A percentile compares a stretch with the other conserved stretches of the same genome.
phyloP scores from a whole-genome alignment of 2,888 invertebrate species.

The Liopterus haemorrhoidalis region DNA sequence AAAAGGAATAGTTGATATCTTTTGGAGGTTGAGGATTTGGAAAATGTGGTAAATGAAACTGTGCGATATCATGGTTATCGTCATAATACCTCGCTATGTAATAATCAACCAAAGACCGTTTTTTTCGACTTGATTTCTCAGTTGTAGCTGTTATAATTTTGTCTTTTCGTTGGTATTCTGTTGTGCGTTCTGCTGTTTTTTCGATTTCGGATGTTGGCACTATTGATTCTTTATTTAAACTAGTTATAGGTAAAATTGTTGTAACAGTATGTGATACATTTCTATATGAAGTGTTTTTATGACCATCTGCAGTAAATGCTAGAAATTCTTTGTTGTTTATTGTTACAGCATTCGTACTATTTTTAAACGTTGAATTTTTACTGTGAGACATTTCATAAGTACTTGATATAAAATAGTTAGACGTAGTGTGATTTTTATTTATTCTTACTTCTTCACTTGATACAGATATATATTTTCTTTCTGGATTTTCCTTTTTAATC shows the following conservation, averaged over 20 bases:
- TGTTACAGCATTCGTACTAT: conserved; percentile 9
- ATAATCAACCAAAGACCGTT: conserved; percentile 42
- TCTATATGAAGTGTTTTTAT: too few species aligned
- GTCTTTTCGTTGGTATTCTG: conserved; percentile 9
- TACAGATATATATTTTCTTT: too few species aligned
- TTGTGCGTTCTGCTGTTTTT: conserved; percentile 14
- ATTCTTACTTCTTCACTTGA: too few species aligned
- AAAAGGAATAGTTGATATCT: conserved; percentile 34
- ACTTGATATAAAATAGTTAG: too few species aligned
- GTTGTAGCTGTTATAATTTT: background rate
- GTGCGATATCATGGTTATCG: conserved; percentile 28
- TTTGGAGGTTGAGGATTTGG: background rate
- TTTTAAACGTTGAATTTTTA: conserved; percentile 18
- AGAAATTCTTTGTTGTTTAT: conserved; percentile 30
- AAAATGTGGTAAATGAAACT: conserved; percentile 11
- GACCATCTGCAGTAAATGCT: conserved; percentile 28
- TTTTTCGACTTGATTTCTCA: conserved; percentile 18
- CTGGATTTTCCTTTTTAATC: too few species aligned
- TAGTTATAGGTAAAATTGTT: too few species aligned
- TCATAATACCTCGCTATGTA: conserved; percentile 42
- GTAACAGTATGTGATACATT: too few species aligned
- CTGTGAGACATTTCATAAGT: too few species aligned
- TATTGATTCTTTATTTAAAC: conserved; percentile 29
- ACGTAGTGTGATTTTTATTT: too few species aligned
- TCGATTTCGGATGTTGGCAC: conserved; percentile 23